Base-by-base conservation (phyloP, 2,888 invertebrate genomes). In the Tachina fera region DNA sequence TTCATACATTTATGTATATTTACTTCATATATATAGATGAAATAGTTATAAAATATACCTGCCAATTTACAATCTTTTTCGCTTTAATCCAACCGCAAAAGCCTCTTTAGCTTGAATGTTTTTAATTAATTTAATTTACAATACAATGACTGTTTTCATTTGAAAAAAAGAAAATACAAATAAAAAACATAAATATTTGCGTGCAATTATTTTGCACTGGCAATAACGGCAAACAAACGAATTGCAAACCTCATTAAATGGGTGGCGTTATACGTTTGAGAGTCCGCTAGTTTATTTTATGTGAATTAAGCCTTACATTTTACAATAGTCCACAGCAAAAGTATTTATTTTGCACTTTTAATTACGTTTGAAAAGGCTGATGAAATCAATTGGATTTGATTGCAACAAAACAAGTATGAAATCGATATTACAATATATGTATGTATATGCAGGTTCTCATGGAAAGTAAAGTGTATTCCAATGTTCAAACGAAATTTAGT, bases 81-180 rank as follows among this genome's bases (percentile, higher is more conserved):
- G 9, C 14, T 49, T 56, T 41, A 65, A 63, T 16, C 31, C 43
- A 3, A 45, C 70, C 70, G n/a, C 61, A 53, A 45, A 76, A 68
- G n/a, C 39, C 61, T 14, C 19, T 71, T 14, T 19, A 47, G 13
- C 9, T 71, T 65, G 71, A 79, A 71, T 11, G 63, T 39, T 51
- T 79, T 79, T 79, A 79, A 79, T 71, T 65, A 41, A 79, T 41
- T 79, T 49, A 63, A 71, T 78, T 51, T 51, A 8, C 51, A 61
- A 71, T 41, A 49, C 49, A 51, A 68, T 53, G 43, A 41, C 41
- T 19, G 60, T 72, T 60, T 60, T 3, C n/a, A 60, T 60, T 31
- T 49, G 16, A 31, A 43, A 63, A 49, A 63, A 2, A n/a, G 1
- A 63, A 22, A 8, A 49, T 14, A 14, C 11, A 56, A 14, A 49